phyloP scores from a whole-genome alignment of 2,113 vertebrate genomes.

The Erythrolamprus reginae region DNA sequence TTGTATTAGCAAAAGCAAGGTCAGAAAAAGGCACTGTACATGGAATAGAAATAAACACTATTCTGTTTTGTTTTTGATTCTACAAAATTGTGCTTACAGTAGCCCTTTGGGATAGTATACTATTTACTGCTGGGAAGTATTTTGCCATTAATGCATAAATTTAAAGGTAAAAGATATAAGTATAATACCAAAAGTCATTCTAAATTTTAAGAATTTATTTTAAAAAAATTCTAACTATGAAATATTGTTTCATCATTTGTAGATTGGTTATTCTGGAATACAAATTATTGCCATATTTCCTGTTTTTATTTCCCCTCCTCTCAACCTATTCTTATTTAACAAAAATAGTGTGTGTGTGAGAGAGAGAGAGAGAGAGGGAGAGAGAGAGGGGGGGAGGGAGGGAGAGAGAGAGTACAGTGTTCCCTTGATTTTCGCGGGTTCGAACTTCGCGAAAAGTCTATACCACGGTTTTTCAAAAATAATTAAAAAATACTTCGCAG shows the following conservation, averaged over 20 bases:
- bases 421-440: no score
- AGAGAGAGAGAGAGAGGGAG: no score
- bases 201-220: neutral
- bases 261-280: neutral
- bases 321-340: neutral
- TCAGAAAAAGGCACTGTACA: slow-evolving; percentile 1
- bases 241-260: neutral
- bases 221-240: neutral
- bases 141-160: neutral
- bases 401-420: no score
- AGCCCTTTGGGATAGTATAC: neutral
- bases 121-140: neutral
- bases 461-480: no score
- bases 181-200: neutral
- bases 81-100: neutral
- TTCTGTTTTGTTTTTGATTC: neutral
- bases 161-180: neutral
- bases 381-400: no score
- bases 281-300: no score
- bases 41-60: neutral
- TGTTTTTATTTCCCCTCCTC: no score
- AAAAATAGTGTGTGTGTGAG: neutral
- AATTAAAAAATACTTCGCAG: no score
- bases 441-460: no score
- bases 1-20: slow-evolving; percentile 5